Evolutionary conservation across 2,797 vertebrate species (phyloP), one percentile per base, ranked within the genome.

Genomic region (Nothura maculosa): DNA sequence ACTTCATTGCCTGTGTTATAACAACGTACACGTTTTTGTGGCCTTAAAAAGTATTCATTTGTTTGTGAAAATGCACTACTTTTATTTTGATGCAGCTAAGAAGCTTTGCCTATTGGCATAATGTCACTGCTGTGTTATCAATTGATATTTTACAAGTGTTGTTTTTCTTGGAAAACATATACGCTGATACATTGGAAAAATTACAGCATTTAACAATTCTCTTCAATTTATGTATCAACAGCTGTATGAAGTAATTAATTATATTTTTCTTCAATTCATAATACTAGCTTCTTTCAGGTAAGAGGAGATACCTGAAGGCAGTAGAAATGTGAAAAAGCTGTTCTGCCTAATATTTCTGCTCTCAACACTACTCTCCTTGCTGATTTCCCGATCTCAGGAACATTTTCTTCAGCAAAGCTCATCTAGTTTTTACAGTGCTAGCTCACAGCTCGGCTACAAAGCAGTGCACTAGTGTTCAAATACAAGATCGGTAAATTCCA

Each of bases 331-430:
- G 25, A 72, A 92, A 93, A 94, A 81, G 16, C 14, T 54, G 13
- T 83, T 94, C 85, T 87, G 43, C 20, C 80, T 75, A 50, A 38
- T 47, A 72, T 72, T 93, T 84, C 48, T 91, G 40, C 69, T 93
- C 57, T 87, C 72, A 83, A 47, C 68, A 64, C 28, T 80, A 1
- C 0, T 77, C 52, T 92, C 40, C 70, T 87, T 30, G 30, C 47
- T 10, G 6, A 5, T 27, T 82, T 93, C 67, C 60, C 81, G n/a
- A 63, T n/a, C 16, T 78, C 69, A 74, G 48, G 81, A 80, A 78
- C 1, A 2, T 17, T 90, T 80, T 96, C 21, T 15, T 54, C 43
- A 47, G 50, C 55, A 84, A 6, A 1, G 1, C 14, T 80, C 3
- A 0, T 64, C 36, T 85, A 48, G 67, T 79, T 90, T 55, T 93